Base-by-base conservation (phyloP, 1,140 invertebrate species). In the Drosophila ficusphila region DNA sequence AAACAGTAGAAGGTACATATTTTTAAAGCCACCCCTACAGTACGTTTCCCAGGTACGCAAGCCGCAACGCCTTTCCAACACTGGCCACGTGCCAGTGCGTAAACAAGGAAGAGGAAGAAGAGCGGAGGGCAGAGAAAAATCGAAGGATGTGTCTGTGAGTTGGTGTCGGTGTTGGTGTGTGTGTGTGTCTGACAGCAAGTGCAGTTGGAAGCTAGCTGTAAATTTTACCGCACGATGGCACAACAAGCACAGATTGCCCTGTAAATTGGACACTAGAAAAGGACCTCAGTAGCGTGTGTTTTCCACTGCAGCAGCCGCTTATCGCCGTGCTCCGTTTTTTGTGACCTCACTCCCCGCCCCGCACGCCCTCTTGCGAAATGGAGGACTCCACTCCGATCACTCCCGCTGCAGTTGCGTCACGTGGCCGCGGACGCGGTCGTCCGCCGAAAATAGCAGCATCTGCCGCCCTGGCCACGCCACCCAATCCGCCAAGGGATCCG, bases 361-460 rank as follows among this genome's bases (percentile, higher is more conserved):
- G 47, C 16, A 49, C n/a, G n/a, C n/a, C n/a, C n/a, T n/a, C n/a
- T n/a, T n/a, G n/a, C n/a, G 19, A 23, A 42, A 68, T 53, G 64
- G 65, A 69, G 39, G 65, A 42, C 12, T 42, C 41, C 0, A 21
- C 33, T 2, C 8, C 12, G 21, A 9, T 3, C 2, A 11, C 1
- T 12, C 42, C 62, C 12, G 16, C 33, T 12, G 19, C 36, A 14
- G 44, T 31, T 44, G 29, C 67, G 64, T 56, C 62, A 58, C 47
- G 67, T 60, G 65, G 53, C 47, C 67, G 69, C 19, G 53, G 69
- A 8, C 69, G 67, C 2, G 65, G 69, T 8, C 31, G 67, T 5
- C 54, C 69, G n/a, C 65, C 46, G 4, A 72, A 70, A 31, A 16
- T 44, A 21, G n/a, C 64, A 9, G 8, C 25, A 2, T 1, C 2